Base-by-base conservation (phyloP, 2,888 invertebrate species). In the Caenorhabditis becei region DNA sequence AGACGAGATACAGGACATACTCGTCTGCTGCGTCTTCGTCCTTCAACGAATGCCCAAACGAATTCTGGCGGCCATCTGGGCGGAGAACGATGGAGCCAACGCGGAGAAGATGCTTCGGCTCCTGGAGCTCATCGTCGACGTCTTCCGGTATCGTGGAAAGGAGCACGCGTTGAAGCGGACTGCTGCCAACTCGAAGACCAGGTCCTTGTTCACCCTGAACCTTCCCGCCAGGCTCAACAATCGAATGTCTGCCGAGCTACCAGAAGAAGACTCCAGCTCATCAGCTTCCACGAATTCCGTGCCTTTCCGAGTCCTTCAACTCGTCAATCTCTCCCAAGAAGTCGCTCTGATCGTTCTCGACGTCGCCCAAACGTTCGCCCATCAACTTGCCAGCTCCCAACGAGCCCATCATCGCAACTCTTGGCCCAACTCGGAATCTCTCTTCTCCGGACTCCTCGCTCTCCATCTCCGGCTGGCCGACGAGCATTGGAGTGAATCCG, bases 301-400 rank as follows among this genome's bases (percentile, higher is more conserved):
- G 5, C 84, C 88, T 14, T 87, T 83, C 72, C 78, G 82, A 90
- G 94, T 94, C 1, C 92, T 94, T 32, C 93, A 95, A 77, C 95
- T 95, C 91, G 95, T 95, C 2, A 95, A 95, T 92, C 93, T 97
- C 89, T 86, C 86, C 8, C 89, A 95, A 0, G 97, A 97, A 93
- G 94, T 96, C 35, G 96, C 96, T 0, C 93, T 97, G 83, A 94
- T 95, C 20, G 94, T 95, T 2, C 93, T 97, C 67, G 97, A 97
- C 92, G 95, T 95, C 66, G 93, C 85, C 0, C 88, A 90, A 51
- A 86, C 86, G 4, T 78, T 91, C 28, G 80, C 89, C 4, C 85
- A 87, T 14, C 84, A 89, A 37, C 69, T 90, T 4, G 87, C 89
- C 66, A 58, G 65, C 14, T 62, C 72, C 20, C 69, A 67, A 67